Base-by-base conservation (phyloP, 1,140 invertebrate species). In the Argopecten irradians region DNA sequence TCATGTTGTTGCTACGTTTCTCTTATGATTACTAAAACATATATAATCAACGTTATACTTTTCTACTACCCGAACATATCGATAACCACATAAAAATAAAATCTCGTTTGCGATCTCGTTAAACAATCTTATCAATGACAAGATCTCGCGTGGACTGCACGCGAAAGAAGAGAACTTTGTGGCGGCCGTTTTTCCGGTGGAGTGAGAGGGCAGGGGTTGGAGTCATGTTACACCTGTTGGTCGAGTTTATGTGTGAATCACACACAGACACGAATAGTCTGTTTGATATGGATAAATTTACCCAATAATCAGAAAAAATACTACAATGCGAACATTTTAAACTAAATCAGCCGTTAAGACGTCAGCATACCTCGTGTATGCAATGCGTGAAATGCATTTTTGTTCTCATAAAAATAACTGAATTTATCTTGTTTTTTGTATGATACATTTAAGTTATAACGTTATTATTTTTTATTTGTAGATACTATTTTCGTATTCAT, bases 111-210 rank as follows among this genome's bases (percentile, higher is more conserved):
- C n/a, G 55, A 71, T 71, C 55, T 71, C 55, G 55, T 71, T 71
- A 28, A 28, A 71, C 55, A 71, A 71, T 71, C 55, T 3, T 71
- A 71, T 71, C 55, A 28, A 2, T 71, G 55, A 71, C 55, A 71
- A 71, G 55, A 71, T 71, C 55, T 71, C 55, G 55, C n/a, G 55
- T 22, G 28, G 55, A n/a, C 55, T 71, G 28, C 55, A 71, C 55
- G 55, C 55, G 55, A 71, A n/a, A 71, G 55, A n/a, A 71, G 55
- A 71, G 55, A 71, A 71, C 55, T 71, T 71, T 71, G 55, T 71
- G 55, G n/a, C 55, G 55, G 55, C 55, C 55, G 55, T 71, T 71
- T 71, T 71, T 71, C 55, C 55, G 55, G 22, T 71, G 55, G 55
- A 71, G 55, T 71, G n/a, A 71, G 22, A 71, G 55, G 55, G 55